Evolutionary conservation across 2,113 vertebrate species (phyloP).

Genomic region (Phalacrocorax aristotelis): DNA sequence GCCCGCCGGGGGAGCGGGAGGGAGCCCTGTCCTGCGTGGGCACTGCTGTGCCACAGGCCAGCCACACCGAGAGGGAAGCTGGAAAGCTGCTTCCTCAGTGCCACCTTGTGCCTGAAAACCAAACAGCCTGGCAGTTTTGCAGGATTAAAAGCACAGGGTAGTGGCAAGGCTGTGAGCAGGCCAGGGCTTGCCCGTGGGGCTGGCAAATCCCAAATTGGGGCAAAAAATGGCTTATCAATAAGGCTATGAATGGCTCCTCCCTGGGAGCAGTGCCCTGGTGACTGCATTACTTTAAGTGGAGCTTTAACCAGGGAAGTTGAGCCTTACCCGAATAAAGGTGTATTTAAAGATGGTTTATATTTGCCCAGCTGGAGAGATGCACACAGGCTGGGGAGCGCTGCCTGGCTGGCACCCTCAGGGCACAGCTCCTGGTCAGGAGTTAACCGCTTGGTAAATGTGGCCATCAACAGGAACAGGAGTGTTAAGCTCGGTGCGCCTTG

Average conservation of each 20-base stretch:
- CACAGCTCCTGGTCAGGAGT: fast-evolving
- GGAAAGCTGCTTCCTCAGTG: not conserved
- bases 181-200: fast-evolving
- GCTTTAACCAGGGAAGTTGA: not conserved
- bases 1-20: not conserved
- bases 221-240: not conserved
- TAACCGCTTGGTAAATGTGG: fast-evolving
- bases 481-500: fast-evolving
- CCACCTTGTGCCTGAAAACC: slow-evolving; percentile 30
- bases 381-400: fast-evolving
- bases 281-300: fast-evolving
- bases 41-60: not conserved
- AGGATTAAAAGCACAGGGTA: not conserved
- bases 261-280: not conserved
- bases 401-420: too few relatives aligned
- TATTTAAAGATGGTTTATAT: fast-evolving
- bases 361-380: not conserved
- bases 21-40: not conserved
- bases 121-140: not conserved
- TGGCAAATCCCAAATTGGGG: not conserved
- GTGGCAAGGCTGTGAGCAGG: not conserved
- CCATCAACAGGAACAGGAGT: fast-evolving
- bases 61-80: not conserved
- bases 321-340: fast-evolving
- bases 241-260: not conserved